phyloP scores from a whole-genome alignment of 2,113 vertebrate species.

The Rhegmatorhina hoffmannsi region DNA sequence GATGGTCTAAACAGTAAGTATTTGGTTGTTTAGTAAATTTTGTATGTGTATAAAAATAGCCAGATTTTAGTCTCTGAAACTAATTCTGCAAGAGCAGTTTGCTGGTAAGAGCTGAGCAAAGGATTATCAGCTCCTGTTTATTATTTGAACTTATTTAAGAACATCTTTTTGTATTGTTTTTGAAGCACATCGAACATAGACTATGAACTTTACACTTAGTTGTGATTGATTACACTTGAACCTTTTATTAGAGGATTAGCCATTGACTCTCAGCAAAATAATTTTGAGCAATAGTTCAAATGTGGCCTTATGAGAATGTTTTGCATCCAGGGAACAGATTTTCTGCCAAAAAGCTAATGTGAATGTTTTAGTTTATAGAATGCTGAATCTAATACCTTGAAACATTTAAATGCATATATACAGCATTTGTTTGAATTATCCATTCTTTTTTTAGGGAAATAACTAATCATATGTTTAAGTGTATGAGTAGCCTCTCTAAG shows the following conservation, averaged over 20 bases:
- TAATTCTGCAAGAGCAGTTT: not conserved
- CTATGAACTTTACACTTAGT: not conserved
- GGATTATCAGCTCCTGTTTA: not conserved
- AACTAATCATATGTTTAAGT: slow-evolving; percentile 5
- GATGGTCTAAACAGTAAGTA: not conserved
- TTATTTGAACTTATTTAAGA: not conserved
- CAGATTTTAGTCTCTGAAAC: not conserved
- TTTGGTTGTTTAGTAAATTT: not conserved
- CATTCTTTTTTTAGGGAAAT: not conserved
- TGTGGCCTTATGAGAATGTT: not conserved
- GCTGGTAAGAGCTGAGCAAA: not conserved
- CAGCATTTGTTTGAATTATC: not conserved
- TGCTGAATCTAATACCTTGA: not conserved
- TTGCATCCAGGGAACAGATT: not conserved
- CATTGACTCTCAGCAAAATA: not conserved
- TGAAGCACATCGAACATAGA: not conserved
- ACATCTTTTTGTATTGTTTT: not conserved
- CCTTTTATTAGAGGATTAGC: not conserved
- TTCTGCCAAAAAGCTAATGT: not conserved
- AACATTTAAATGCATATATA: not conserved
- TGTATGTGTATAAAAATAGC: not conserved
- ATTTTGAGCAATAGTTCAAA: not conserved
- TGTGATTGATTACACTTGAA: not conserved
- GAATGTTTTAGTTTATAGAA: not conserved
- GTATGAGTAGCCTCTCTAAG: not conserved